phyloP scores from a whole-genome alignment of 2,797 vertebrate species.

The Pampus argenteus region DNA sequence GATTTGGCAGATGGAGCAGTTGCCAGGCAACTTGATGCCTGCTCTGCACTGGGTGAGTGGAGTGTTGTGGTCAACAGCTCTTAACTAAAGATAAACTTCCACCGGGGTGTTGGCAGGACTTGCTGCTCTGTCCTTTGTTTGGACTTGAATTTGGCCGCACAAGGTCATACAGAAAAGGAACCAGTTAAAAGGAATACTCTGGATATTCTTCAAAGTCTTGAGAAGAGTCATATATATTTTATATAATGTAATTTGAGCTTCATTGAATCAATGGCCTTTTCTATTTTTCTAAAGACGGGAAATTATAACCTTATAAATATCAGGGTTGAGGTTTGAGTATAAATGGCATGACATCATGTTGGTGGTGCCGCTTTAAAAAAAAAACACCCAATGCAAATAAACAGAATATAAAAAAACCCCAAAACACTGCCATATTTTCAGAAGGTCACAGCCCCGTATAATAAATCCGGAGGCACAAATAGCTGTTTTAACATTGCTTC shows the following conservation, averaged over 20 bases:
- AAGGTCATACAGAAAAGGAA: conserved; percentile 41
- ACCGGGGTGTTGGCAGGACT: conserved; percentile 53
- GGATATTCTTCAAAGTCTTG: conserved; percentile 24
- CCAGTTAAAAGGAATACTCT: conserved; percentile 34
- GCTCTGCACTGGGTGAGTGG: conserved; percentile 91
- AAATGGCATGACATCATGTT: neutral
- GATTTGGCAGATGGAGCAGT: conserved; percentile 92
- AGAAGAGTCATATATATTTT: conserved; percentile 34
- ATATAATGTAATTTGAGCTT: conserved; percentile 16
- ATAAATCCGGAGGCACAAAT: conserved; percentile 11
- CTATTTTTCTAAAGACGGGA: neutral
- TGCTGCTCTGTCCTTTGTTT: conserved; percentile 55
- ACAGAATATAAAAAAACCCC: neutral
- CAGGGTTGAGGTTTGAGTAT: neutral
- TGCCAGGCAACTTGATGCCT: conserved; percentile 88
- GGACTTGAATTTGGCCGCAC: conserved; percentile 39
- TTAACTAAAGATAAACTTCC: conserved; percentile 62
- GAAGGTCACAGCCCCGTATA: neutral
- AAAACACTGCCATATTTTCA: conserved; percentile 8
- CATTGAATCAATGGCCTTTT: neutral
- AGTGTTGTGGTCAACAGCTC: conserved; percentile 55
- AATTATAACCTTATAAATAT: neutral
- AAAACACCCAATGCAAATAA: neutral
- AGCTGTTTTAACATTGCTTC: conserved; percentile 17
- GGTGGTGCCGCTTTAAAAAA: too few species aligned